Conservation (phyloP, 2,888 invertebrate species). For the Germaria angustata region DNA sequence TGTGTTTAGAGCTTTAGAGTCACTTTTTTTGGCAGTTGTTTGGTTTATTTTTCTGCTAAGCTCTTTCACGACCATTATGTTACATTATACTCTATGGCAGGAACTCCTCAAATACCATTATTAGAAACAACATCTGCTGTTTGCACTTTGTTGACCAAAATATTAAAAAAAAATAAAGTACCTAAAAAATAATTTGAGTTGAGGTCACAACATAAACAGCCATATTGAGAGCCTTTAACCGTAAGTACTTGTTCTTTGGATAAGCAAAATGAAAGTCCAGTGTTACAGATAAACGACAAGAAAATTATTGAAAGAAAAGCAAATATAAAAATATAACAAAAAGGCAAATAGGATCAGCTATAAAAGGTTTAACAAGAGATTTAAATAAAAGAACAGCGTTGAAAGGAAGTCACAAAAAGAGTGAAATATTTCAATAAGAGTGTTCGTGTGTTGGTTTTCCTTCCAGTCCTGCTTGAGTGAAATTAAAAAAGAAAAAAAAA, state of each 20-base stretch:
- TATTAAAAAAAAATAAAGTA: not conserved
- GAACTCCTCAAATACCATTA: not conserved
- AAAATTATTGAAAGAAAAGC: not conserved
- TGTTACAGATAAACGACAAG: not conserved
- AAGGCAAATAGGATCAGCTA: not conserved
- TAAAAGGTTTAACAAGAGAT: not conserved
- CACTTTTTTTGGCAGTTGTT: not conserved
- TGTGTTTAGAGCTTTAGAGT: no score
- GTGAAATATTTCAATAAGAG: not conserved
- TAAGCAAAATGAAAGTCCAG: conserved; percentile 14
- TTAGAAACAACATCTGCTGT: conserved; percentile 9
- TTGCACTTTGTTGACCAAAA: not conserved
- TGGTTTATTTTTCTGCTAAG: not conserved
- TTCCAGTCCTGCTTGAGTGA: not conserved
- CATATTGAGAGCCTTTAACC: conserved; percentile 5
- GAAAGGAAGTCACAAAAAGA: not conserved
- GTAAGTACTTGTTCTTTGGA: not conserved
- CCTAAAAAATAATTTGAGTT: not conserved
- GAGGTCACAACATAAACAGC: conserved; percentile 23
- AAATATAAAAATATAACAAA: not conserved
- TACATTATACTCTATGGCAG: not conserved
- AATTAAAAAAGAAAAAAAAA: not conserved
- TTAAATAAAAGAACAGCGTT: not conserved
- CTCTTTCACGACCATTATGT: not conserved
- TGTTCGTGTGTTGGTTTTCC: not conserved